Evolutionary conservation across 2,797 vertebrate species (phyloP), one percentile per base, ranked within the genome.

Genomic region (Protonibea diacanthus): DNA sequence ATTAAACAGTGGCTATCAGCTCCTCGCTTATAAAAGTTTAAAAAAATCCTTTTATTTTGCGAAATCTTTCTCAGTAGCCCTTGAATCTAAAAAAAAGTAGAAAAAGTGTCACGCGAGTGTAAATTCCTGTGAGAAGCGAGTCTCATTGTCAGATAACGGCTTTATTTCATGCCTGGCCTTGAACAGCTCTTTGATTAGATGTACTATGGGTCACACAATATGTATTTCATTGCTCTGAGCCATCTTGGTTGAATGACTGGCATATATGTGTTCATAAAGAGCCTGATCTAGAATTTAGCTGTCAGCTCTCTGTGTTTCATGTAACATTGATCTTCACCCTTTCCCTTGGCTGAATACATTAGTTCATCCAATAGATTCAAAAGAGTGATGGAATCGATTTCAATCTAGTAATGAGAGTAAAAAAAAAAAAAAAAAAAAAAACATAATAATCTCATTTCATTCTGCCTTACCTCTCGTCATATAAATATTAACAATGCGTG

Each of bases 141-240:
- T 77, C 62, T 75, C 80, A 69, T 66, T 81, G 88, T 88, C 71
- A 81, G 88, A 92, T 91, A 87, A 82, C 85, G 66, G 70, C 76
- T 88, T 88, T 76, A 71, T 92, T 90, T 90, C 83, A 86, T 86
- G 86, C 62, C 68, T 76, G 74, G 79, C 64, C 61, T 80, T 14
- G 49, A 83, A 79, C 65, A 9, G 33, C 74, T 76, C 74, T 86
- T 45, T 80, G 85, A 89, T 89, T 88, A 88, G 78, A 88, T 76
- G 61, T 48, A 65, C 63, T 42, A 13, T 21, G 72, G 88, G 86
- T 89, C 89, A 87, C 80, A 84, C 73, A 74, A 83, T 88, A 81
- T 81, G 80, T 69, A 89, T 90, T 89, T 86, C 71, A 69, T 77
- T 78, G 83, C 71, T 79, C 66, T 45, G 76, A 87, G 69, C 61